Percentiles rank a stretch among this genome's conserved stretches.
Evolutionary conservation across 2,888 invertebrate species (phyloP).

Genomic region (Thereva nobilitata): DNA sequence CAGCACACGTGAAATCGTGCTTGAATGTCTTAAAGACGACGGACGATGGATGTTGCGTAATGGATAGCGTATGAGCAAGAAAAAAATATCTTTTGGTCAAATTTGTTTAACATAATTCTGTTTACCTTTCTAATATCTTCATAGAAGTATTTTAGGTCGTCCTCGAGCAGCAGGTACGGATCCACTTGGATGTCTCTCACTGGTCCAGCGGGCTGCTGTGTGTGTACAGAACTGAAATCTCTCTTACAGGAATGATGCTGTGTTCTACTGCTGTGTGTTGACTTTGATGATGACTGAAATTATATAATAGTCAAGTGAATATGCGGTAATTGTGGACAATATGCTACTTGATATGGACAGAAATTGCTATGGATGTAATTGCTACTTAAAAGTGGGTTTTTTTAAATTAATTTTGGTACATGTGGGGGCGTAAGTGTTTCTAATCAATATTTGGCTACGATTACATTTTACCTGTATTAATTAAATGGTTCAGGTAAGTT

Average conservation of each 20-base stretch:
- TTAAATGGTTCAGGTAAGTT: too few relatives aligned
- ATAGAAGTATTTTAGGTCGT: conserved; percentile 85
- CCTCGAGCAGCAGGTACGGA: conserved; percentile 83
- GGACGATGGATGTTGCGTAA: neutral
- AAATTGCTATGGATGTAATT: too few relatives aligned
- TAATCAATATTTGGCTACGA: too few relatives aligned
- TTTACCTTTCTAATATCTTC: conserved; percentile 83
- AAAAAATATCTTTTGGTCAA: conserved; percentile 5
- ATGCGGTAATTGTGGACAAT: neutral
- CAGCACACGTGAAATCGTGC: too few relatives aligned
- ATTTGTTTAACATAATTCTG: conserved; percentile 39
- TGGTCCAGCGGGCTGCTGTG: conserved; percentile 75
- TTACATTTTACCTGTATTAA: too few relatives aligned
- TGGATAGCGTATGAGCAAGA: neutral
- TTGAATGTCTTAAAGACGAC: too few relatives aligned
- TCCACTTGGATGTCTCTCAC: conserved; percentile 81
- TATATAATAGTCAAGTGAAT: conserved; percentile 1
- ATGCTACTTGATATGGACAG: too few relatives aligned
- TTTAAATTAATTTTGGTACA: too few relatives aligned
- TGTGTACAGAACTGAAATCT: conserved; percentile 74
- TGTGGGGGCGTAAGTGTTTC: too few relatives aligned
- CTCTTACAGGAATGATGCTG: conserved; percentile 48
- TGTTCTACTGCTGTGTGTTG: conserved; percentile 20
- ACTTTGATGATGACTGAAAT: conserved; percentile 34
- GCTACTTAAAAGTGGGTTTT: too few relatives aligned